Evolutionary conservation across 2,888 invertebrate species (phyloP), one percentile per base, ranked within the genome.

Genomic region (Cremastinae sp.): DNA sequence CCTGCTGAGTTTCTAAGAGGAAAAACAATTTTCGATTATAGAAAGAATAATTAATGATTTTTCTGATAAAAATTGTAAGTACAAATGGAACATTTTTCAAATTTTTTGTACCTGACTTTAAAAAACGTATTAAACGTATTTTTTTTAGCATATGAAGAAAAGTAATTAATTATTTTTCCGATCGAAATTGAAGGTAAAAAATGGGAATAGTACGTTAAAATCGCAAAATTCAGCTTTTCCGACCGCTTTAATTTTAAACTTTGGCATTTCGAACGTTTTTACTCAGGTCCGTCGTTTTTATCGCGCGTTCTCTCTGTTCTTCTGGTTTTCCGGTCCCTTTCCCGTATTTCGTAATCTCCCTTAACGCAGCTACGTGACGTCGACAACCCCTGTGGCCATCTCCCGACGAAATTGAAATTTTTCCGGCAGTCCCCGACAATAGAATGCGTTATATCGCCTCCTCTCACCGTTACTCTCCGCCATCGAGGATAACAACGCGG

Each of bases 361-460:
- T 53, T 43, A 54, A 41, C 54, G 54, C 43, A 43, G 41, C 34
- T 65, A 65, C 65, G 65, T 28, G 65, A 65, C 54, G 54, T 18
- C 53, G 54, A 56, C 16, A 58, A 58, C 56, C 22, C 56, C 61
- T 34, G 22, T 58, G 49, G 56, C 72, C 54, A 64, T 64, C 59
- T 43, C 51, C 47, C 22, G 45, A 51, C 51, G 51, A 72, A 68
- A 68, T 75, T 72, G 68, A 72, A 72, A 68, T 68, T 71, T 70
- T 75, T 68, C 68, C 62, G 18, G 56, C 51, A 47, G 64, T 41
- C 16, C 64, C n/a, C 53, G n/a, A 66, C 66, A 51, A 62, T 72
- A 72, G 71, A 75, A 75, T 66, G 75, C 75, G 73, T 22, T 43
- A 43, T 43, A 41, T 54, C 34, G 28, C 53, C 0, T 14, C 7